Base-by-base conservation (phyloP, 2,888 invertebrate species). In the Dilophus febrilis region DNA sequence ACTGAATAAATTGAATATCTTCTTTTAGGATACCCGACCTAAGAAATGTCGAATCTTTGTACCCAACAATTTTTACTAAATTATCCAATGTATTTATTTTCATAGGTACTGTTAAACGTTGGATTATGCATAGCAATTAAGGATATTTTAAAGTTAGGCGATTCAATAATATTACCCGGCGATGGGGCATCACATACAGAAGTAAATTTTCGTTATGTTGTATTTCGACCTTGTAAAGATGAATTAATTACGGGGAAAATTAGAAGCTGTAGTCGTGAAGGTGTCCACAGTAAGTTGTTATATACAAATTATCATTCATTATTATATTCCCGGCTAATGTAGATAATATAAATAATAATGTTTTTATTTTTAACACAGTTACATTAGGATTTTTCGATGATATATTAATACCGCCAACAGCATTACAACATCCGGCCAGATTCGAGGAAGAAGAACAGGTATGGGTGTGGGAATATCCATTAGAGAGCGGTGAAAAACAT, bases 341-440 rank as follows among this genome's bases (percentile, higher is more conserved):
- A n/a, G n/a, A n/a, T n/a, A n/a, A n/a, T n/a, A n/a, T n/a, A n/a
- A n/a, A n/a, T n/a, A n/a, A n/a, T n/a, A n/a, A n/a, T n/a, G n/a
- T n/a, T n/a, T n/a, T n/a, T n/a, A n/a, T n/a, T n/a, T n/a, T n/a
- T n/a, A 42, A 71, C 72, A 43, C 64, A 86, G 90, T 95, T 2
- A 85, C 91, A 2, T 61, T 97, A 49, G 92, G 90, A 40, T 97
- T 97, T 65, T 98, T 94, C 59, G 92, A 92, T 64, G 97, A 98
- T 56, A 91, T 98, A 46, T 64, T 94, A 40, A 87, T 98, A 53
- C 90, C 94, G 26, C 80, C 88, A 1, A 79, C 83, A 54, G 81
- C 85, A 30, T 64, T 98, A 27, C 95, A 92, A 60, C 86, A 91
- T 61, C 94, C 92, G 3, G 88, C 91, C 1, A 73, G 83, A 49